A percentile compares a stretch with the other conserved stretches of the same genome.
These are phyloP conservation scores for Antedon mediterranea DNA, from an alignment of 53 echinoderm and acorn worm genomes.

Conservation along the genomic window DNA sequence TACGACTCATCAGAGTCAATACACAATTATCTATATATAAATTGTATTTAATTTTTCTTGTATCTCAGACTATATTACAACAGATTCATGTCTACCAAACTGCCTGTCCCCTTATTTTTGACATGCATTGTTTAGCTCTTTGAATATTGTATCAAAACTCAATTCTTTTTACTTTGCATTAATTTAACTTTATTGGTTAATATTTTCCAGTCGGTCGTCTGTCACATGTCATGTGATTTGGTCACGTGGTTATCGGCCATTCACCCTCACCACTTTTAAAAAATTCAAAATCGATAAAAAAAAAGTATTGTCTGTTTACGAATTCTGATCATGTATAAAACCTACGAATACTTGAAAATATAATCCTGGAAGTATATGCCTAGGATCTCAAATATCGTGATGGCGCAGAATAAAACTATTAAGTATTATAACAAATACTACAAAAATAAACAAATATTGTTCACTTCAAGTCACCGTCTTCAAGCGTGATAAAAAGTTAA, in stretches of 20 bases:
- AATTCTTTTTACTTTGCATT: background rate
- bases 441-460: no score
- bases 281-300: background rate
- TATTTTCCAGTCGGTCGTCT: background rate
- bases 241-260: background rate
- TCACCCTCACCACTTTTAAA: background rate
- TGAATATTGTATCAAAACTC: background rate
- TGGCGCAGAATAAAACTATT: background rate
- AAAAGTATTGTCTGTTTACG: background rate
- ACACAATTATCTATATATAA: no score
- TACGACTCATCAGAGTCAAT: background rate
- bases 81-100: background rate
- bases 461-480: no score
- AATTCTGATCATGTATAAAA: background rate
- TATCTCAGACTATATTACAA: background rate
- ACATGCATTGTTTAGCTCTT: background rate
- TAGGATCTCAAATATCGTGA: background rate
- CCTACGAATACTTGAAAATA: background rate
- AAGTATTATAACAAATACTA: no score
- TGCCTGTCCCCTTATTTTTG: background rate
- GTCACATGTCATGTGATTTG: no score
- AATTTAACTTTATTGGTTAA: background rate
- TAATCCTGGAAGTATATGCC: background rate
- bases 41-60: background rate
- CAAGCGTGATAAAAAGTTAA: no score